A percentile compares a stretch with the other conserved stretches of the same genome.
Evolutionary conservation across 2,888 invertebrate genomes (phyloP).

Genomic region (Entomobrya proxima): DNA sequence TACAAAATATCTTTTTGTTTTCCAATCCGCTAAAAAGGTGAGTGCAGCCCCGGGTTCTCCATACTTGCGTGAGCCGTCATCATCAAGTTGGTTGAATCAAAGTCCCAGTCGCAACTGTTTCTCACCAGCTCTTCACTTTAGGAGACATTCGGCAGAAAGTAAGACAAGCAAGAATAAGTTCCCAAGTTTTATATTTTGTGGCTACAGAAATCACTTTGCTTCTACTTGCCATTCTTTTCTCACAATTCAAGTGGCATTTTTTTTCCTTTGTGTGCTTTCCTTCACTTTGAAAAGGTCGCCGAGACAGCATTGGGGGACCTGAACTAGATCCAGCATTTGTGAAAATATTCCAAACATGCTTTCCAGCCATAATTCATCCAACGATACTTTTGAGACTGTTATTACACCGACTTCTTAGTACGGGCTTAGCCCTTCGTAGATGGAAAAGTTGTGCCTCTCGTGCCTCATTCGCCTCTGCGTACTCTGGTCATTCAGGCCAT

Average conservation of each 20-base stretch:
- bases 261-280: background rate
- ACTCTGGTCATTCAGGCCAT: slow-evolving; percentile 75
- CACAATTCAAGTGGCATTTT: background rate
- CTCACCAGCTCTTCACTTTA: slow-evolving; percentile 72
- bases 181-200: background rate
- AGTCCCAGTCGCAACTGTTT: slow-evolving; percentile 74
- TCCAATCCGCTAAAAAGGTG: slow-evolving; percentile 55
- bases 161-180: slow-evolving; percentile 27
- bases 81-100: slow-evolving; percentile 74
- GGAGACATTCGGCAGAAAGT: slow-evolving; percentile 75
- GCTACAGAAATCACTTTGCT: background rate
- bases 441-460: slow-evolving; percentile 78
- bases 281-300: slow-evolving; percentile 68
- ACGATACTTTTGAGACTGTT: slow-evolving; percentile 80
- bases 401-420: slow-evolving; percentile 80
- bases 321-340: slow-evolving; percentile 77
- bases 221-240: background rate
- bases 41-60: slow-evolving; percentile 74
- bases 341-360: slow-evolving; percentile 78
- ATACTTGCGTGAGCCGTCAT: slow-evolving; percentile 74
- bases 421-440: slow-evolving; percentile 79
- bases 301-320: slow-evolving; percentile 75
- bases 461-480: slow-evolving; percentile 78
- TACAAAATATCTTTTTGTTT: background rate
- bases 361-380: slow-evolving; percentile 80